Evolutionary conservation across 2,113 vertebrate species (phyloP).

Genomic region (Dipodomys stephensi): DNA sequence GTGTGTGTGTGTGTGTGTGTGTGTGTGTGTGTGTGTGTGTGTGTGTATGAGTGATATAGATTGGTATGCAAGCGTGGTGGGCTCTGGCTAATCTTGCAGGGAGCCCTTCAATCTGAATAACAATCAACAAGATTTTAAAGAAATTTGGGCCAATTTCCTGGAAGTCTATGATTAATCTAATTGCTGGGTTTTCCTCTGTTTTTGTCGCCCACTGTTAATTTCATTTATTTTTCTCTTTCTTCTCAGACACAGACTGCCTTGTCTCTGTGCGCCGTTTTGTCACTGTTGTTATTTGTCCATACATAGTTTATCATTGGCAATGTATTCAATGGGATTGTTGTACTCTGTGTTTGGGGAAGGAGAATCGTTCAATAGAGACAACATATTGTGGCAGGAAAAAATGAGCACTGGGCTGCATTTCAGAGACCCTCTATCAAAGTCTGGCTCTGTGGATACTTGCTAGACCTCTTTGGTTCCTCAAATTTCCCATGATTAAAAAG

Average conservation of each 20-base stretch:
- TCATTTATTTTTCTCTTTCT: constrained; percentile 84
- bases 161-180: constrained; percentile 86
- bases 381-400: constrained; percentile 59
- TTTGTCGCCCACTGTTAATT: constrained; percentile 84
- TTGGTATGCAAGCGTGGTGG: constrained; percentile 82
- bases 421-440: constrained; percentile 59
- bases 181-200: constrained; percentile 85
- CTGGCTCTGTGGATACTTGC: constrained; percentile 11
- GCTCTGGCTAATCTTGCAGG: constrained; percentile 79
- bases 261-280: constrained; percentile 74
- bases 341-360: constrained; percentile 73
- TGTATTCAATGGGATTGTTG: constrained; percentile 77
- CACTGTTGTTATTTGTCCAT: constrained; percentile 82
- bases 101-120: constrained; percentile 86
- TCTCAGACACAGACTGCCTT: constrained; percentile 80
- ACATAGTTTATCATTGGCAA: constrained; percentile 79
- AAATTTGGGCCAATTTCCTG: constrained; percentile 86
- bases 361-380: constrained; percentile 75
- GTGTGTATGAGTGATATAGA: constrained; percentile 5
- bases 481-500: background rate
- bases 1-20: background rate
- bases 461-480: background rate
- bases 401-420: constrained; percentile 64
- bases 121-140: constrained; percentile 85
- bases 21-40: background rate